Evolutionary conservation across 2,797 vertebrate genomes (phyloP), one percentile per base, ranked within the genome.

Genomic region (Platalea minor): DNA sequence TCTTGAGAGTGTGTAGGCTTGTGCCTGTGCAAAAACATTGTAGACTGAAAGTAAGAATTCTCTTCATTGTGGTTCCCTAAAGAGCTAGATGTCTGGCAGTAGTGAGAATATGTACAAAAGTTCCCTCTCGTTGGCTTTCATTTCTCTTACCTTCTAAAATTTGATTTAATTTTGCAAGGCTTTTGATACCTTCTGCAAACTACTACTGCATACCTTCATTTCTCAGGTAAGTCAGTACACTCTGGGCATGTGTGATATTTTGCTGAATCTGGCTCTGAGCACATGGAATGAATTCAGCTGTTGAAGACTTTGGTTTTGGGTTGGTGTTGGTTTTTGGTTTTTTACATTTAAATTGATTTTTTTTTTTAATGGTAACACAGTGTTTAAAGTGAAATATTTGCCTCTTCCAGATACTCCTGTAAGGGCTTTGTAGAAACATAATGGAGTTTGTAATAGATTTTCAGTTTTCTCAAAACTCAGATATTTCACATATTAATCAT

Each of bases 101-200:
- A 75, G 11, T 23, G 45, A 61, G 41, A 80, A 56, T 2, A 1
- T 77, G 48, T 29, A 33, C 51, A 63, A 25, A 81, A 70, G 67
- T 74, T 93, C 53, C 64, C n/a, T 68, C 37, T 72, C n/a, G 0
- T 33, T 93, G 29, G 56, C 31, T 89, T 94, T 75, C 10, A 3
- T 78, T 94, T 96, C 24, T 92, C 85, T 94, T 89, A 60, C 68
- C 48, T 91, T 91, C 73, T 92, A 69, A 97, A 97, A 92, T 85
- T 65, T 95, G 75, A 56, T 94, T 92, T 85, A 72, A 61, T 95
- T 96, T 93, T 91, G 88, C 94, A 96, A 97, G 94, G 87, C 65
- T 92, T 79, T 93, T 85, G 92, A 46, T 96, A 75, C 53, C 81
- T 93, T 85, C 95, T 89, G 78, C 92, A 75, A 91, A 74, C 56